phyloP scores from a whole-genome alignment of 2,113 vertebrate genomes.

The Girardinichthys multiradiatus region DNA sequence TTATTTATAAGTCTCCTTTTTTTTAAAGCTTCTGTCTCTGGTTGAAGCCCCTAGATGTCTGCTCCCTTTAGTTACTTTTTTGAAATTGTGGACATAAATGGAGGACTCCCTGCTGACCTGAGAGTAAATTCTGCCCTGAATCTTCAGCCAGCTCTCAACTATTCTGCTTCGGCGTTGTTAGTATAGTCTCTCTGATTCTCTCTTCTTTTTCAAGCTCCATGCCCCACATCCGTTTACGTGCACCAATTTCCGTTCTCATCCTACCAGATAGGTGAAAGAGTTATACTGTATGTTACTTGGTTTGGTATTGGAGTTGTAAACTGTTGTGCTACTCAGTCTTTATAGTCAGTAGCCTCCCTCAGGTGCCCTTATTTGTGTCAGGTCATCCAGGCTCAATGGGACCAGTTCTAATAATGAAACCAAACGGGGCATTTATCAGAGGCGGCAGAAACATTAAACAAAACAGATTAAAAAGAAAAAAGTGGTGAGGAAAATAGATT shows the following conservation, averaged over 20 bases:
- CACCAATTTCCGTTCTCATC: too few relatives aligned
- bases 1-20: neutral
- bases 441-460: neutral
- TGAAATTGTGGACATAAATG: conserved; percentile 3
- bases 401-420: conserved; percentile 25
- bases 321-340: conserved; percentile 22
- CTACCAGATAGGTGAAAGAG: neutral
- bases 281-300: neutral
- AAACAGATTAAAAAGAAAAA: conserved; percentile 4
- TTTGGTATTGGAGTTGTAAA: conserved; percentile 29
- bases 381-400: conserved; percentile 21
- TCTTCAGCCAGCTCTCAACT: conserved; percentile 8
- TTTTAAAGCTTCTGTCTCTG: conserved; percentile 14
- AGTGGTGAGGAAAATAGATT: neutral
- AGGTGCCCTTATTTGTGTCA: conserved; percentile 25
- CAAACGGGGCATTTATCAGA: conserved; percentile 12
- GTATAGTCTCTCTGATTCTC: neutral
- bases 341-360: conserved; percentile 15
- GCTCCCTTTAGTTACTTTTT: conserved; percentile 5
- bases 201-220: conserved; percentile 10
- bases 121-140: conserved; percentile 44
- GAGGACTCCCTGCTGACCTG: conserved; percentile 25
- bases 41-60: neutral
- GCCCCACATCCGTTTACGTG: neutral
- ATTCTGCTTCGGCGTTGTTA: neutral